Evolutionary conservation across 2,888 invertebrate genomes (phyloP).

Genomic region (Hemithea aestivaria): DNA sequence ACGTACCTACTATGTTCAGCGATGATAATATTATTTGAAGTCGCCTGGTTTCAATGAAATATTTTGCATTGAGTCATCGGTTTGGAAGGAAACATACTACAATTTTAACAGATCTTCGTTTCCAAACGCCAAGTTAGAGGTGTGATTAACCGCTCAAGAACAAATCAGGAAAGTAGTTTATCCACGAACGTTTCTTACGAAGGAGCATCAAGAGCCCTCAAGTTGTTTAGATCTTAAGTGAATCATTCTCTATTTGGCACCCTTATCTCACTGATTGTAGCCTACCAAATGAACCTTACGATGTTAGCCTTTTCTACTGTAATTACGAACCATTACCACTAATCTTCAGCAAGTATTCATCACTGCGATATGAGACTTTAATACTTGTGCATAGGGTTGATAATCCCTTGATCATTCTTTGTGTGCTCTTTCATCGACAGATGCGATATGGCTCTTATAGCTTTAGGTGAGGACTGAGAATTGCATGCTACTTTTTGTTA

Average conservation of each 20-base stretch:
- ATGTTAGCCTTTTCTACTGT: conserved; percentile 76
- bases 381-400: conserved; percentile 34
- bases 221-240: conserved; percentile 53
- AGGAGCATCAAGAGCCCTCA: conserved; percentile 22
- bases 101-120: no score
- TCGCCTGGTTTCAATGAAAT: no score
- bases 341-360: conserved; percentile 49
- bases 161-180: conserved; percentile 6
- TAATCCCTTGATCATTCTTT: conserved; percentile 29
- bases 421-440: conserved; percentile 5
- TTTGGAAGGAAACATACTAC: no score
- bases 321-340: conserved; percentile 75
- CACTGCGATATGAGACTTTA: conserved; percentile 38
- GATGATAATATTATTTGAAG: no score
- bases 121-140: no score
- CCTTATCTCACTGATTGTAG: conserved; percentile 64
- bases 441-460: conserved; percentile 23
- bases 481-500: conserved; percentile 15
- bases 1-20: no score
- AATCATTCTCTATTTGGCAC: conserved; percentile 59
- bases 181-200: conserved; percentile 1
- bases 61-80: no score
- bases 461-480: conserved; percentile 24
- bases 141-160: conserved; percentile 5
- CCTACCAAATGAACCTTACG: conserved; percentile 70